Base-by-base conservation (phyloP, 2,113 vertebrate species). In the Ochotona princeps region DNA sequence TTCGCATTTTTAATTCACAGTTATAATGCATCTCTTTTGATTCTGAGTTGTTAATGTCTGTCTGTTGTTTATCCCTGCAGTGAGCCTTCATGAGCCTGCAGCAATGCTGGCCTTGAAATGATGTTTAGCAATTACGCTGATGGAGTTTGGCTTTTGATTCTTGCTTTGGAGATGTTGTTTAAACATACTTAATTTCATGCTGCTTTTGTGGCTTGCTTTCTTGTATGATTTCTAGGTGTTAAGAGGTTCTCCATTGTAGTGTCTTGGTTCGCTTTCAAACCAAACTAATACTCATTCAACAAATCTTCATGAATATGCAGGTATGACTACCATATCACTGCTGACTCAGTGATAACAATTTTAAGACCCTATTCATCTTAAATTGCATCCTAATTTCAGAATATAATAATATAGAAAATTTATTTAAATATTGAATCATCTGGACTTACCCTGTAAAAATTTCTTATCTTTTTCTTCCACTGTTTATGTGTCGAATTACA, bases 381-480 rank as follows among this genome's bases (percentile, higher is more conserved):
- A 79, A 49, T 66, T 26, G 28, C 32, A 28, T 69, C 21, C 57
- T 81, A 49, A 75, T 51, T 94, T 87, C 7, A 20, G 61, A 82
- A 15, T 80, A 20, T 69, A 66, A 75, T 69, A 67, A 67, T 84
- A 18, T 63, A 17, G 30, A 83, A 66, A 83, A 63, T 92, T 35
- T 21, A 67, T 44, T 79, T 94, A 63, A 60, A 79, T 93, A 38
- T 75, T 44, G 38, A 73, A 20, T 26, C 49, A 65, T 63, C 79
- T 73, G 7, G 13, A 49, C 6, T 35, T 81, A 74, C 65, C 5
- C 25, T 92, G 47, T 73, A 85, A 83, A 32, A 89, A 11, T 66
- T 67, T 67, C n/a, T 70, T 32, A 35, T 89, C 15, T 80, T 93
- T 92, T 87, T 87, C 44, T 87, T 83, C 87, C 25, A 83, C 57